phyloP scores from a whole-genome alignment of 2,888 invertebrate genomes.

The Rotaria sp. region DNA sequence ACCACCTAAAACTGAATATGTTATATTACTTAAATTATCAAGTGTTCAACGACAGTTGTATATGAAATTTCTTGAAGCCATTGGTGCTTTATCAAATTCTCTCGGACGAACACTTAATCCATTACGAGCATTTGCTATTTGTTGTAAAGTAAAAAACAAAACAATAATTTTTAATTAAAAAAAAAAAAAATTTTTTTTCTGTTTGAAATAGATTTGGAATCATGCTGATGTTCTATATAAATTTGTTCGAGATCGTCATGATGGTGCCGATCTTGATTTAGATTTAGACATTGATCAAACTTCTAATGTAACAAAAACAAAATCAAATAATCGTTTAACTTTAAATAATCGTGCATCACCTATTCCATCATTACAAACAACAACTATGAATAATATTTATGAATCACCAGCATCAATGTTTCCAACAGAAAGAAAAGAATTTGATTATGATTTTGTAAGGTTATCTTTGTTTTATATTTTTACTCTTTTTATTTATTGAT shows the following conservation, averaged over 20 bases:
- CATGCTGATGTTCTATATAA: constrained; percentile 57
- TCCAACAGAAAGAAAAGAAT: constrained; percentile 42
- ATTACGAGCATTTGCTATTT: constrained; percentile 91
- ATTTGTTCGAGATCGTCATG: constrained; percentile 48
- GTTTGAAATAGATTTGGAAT: constrained; percentile 56
- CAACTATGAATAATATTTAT: background rate
- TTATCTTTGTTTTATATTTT: constrained; percentile 50
- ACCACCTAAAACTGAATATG: constrained; percentile 88
- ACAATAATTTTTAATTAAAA: background rate
- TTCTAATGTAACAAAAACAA: background rate
- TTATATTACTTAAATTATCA: constrained; percentile 80
- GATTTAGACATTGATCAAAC: constrained; percentile 45
- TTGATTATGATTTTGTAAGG: constrained; percentile 48
- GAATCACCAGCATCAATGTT: constrained; percentile 28
- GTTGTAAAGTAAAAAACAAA: constrained; percentile 70
- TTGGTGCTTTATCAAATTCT: constrained; percentile 29
- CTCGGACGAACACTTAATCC: constrained; percentile 65
- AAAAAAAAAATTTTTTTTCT: constrained; percentile 30
- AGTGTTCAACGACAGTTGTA: constrained; percentile 81
- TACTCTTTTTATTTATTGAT: background rate
- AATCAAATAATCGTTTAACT: background rate
- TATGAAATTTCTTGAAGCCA: constrained; percentile 74
- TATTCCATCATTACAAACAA: background rate
- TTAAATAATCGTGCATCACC: background rate
- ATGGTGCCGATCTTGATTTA: constrained; percentile 47